A percentile compares a stretch with the other conserved stretches of the same genome.
These are phyloP conservation scores for Platyrinchus mystaceus DNA, from an alignment of 2,797 vertebrate species.

Conservation along the genomic window DNA sequence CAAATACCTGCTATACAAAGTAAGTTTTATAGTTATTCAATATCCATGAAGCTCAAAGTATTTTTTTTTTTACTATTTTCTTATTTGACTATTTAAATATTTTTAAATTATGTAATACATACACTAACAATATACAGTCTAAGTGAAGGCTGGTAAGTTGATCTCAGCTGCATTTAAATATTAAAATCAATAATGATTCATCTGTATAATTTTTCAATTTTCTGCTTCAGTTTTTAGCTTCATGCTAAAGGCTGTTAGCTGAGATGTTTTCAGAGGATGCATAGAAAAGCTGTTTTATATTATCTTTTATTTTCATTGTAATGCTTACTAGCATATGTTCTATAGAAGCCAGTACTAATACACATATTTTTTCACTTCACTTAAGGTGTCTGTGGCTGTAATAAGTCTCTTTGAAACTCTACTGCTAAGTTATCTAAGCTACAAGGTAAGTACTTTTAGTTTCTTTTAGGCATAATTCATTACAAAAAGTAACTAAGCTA, in stretches of 20 bases:
- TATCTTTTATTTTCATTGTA: background rate
- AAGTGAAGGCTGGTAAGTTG: background rate
- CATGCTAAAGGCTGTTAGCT: background rate
- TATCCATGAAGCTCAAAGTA: background rate
- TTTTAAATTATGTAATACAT: background rate
- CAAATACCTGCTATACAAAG: background rate
- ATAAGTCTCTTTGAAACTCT: constrained; percentile 85
- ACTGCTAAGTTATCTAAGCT: constrained; percentile 84
- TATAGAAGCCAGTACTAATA: background rate
- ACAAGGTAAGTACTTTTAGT: constrained; percentile 78
- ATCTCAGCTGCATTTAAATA: background rate
- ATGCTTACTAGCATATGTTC: background rate
- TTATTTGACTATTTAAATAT: background rate
- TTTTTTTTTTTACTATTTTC: background rate
- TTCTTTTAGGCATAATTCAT: background rate
- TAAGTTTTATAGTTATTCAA: background rate
- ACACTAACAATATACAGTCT: background rate
- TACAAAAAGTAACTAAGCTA: background rate
- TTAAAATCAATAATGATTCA: background rate
- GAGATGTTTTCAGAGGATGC: background rate
- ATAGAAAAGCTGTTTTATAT: background rate
- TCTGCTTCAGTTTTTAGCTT: background rate
- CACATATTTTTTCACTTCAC: constrained; percentile 5
- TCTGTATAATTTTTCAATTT: background rate
- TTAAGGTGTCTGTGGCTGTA: constrained; percentile 83